Evolutionary conservation across 1,140 invertebrate species (phyloP).

Genomic region (Micrasema minimum): DNA sequence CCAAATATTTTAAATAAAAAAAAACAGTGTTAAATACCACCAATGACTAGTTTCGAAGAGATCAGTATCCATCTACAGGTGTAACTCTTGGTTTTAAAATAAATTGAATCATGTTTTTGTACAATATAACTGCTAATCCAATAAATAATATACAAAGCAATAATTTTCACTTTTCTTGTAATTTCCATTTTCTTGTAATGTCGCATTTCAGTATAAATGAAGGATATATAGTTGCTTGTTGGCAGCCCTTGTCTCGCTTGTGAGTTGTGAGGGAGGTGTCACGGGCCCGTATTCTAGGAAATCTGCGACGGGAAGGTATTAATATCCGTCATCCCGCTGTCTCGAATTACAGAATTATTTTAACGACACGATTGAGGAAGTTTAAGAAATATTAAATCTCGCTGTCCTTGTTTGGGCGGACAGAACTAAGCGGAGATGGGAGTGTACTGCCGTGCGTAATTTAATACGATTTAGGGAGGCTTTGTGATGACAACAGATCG

Average conservation of each 20-base stretch:
- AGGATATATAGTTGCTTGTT: too few species aligned
- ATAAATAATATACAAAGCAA: too few species aligned
- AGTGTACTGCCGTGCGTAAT: constrained; percentile 8
- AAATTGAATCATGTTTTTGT: too few species aligned
- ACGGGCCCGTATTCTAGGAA: constrained; percentile 27
- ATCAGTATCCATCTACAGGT: too few species aligned
- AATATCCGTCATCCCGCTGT: constrained; percentile 25
- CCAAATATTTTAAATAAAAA: too few species aligned
- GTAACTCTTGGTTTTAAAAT: too few species aligned
- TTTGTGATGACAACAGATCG: constrained; percentile 22
- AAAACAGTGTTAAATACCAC: too few species aligned
- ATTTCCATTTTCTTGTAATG: too few species aligned
- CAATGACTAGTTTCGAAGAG: too few species aligned
- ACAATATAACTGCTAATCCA: too few species aligned
- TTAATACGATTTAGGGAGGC: constrained; percentile 22
- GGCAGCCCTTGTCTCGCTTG: constrained; percentile 16
- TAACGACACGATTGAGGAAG: constrained; percentile 39
- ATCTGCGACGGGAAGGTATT: constrained; percentile 33
- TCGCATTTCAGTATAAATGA: too few species aligned
- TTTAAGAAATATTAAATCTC: constrained; percentile 41
- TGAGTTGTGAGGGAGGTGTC: constrained; percentile 22
- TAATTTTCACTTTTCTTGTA: too few species aligned
- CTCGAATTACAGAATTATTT: constrained; percentile 45
- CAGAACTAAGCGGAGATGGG: constrained; percentile 15
- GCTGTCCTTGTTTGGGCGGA: constrained; percentile 22